Conservation (phyloP, 2,888 invertebrate genomes). For the Nymphalis c-album region DNA sequence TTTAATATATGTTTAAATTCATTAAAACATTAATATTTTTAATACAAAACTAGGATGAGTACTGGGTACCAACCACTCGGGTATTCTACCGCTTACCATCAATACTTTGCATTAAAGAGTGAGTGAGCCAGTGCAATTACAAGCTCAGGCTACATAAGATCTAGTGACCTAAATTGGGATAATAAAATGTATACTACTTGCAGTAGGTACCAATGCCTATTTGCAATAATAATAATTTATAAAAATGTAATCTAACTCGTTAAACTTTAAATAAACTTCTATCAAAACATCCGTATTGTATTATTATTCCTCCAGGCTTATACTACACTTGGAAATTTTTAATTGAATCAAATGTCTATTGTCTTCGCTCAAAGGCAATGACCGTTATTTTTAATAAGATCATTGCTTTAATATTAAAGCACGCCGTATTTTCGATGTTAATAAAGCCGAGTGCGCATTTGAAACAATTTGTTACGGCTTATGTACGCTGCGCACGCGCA, state of each 20-base stretch:
- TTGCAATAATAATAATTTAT: no score
- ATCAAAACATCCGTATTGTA: not conserved
- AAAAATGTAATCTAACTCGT: not conserved
- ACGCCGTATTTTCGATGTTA: constrained; percentile 26
- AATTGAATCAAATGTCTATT: constrained; percentile 31
- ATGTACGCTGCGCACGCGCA: constrained; percentile 67
- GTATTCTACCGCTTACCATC: no score
- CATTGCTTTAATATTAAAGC: constrained; percentile 30
- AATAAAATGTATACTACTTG: no score
- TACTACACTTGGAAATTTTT: constrained; percentile 7
- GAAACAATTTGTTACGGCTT: constrained; percentile 59
- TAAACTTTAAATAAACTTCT: not conserved
- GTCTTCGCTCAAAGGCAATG: constrained; percentile 26
- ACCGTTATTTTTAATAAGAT: constrained; percentile 32
- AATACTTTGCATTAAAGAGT: no score
- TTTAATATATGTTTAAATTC: no score
- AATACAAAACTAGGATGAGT: no score
- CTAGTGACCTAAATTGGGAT: no score
- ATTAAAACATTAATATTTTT: no score
- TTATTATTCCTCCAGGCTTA: constrained; percentile 5
- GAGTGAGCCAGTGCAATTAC: no score
- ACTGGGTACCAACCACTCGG: no score
- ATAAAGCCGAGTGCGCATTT: constrained; percentile 40
- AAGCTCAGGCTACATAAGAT: no score
- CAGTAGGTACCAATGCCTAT: no score